Conservation (phyloP, 2,113 vertebrate genomes). For the Psilopsiagon aymara region DNA sequence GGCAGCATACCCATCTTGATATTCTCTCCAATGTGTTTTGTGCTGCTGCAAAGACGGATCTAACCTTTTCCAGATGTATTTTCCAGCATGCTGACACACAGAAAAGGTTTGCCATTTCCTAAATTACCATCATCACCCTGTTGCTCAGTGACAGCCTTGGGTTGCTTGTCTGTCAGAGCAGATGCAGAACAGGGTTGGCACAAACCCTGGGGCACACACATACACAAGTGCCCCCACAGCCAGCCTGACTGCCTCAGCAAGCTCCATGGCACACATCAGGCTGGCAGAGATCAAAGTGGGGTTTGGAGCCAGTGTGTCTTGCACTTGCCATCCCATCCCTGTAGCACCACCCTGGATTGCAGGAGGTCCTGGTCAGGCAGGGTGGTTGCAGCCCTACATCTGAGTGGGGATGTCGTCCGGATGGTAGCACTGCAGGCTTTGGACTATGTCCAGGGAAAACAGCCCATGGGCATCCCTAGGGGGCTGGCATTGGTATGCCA, state of each 20-base stretch:
- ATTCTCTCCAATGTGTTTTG: neutral
- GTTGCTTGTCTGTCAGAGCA: neutral
- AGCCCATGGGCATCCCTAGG: fast-evolving
- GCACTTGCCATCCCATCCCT: neutral
- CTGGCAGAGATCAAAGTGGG: neutral
- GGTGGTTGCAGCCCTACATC: fast-evolving
- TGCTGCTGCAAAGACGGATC: neutral
- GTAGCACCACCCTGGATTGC: fast-evolving
- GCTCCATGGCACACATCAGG: neutral
- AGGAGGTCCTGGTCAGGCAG: neutral
- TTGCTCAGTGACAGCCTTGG: neutral
- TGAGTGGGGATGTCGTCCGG: neutral
- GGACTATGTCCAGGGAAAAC: neutral
- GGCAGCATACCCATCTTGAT: neutral
- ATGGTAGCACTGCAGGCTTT: neutral
- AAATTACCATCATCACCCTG: neutral
- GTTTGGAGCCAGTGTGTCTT: neutral
- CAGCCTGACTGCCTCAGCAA: neutral
- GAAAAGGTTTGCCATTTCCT: constrained; percentile 10
- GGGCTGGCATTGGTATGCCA: neutral
- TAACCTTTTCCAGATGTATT: neutral
- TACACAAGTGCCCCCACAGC: fast-evolving
- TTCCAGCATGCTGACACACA: neutral
- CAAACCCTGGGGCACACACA: neutral
- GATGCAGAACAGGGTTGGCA: neutral